These are phyloP conservation scores for Chromobotia macracanthus DNA, from an alignment of 2,797 vertebrate species.

Conservation along the genomic window DNA sequence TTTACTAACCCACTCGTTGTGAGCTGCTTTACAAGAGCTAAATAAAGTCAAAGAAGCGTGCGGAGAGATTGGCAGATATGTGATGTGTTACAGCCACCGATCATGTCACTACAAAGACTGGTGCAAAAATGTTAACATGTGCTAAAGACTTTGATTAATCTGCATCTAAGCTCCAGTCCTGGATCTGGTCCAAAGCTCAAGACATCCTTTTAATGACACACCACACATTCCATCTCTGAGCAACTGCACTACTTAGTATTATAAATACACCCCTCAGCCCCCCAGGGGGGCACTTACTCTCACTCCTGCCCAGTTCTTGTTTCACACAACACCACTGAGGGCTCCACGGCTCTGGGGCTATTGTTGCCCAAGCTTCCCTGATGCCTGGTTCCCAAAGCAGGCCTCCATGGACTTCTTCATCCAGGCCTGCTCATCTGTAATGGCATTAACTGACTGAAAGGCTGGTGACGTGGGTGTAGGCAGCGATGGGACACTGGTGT, in stretches of 20 bases:
- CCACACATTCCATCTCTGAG: slow-evolving; percentile 42
- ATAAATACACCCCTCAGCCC: slow-evolving; percentile 47
- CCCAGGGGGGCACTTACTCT: slow-evolving; percentile 66
- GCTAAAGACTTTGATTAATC: slow-evolving; percentile 38
- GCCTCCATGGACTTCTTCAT: slow-evolving; percentile 46
- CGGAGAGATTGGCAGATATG: neutral
- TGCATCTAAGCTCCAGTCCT: slow-evolving; percentile 8
- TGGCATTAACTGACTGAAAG: slow-evolving; percentile 57
- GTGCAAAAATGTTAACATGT: slow-evolving; percentile 15
- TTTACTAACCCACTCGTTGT: slow-evolving; percentile 15
- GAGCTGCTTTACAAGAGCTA: slow-evolving; percentile 26
- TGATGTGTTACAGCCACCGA: slow-evolving; percentile 7
- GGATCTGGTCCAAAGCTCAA: slow-evolving; percentile 34
- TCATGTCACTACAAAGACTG: slow-evolving; percentile 9
- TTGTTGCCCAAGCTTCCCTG: slow-evolving; percentile 48
- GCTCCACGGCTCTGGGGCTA: slow-evolving; percentile 35
- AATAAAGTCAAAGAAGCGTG: slow-evolving; percentile 28
- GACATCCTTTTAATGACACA: slow-evolving; percentile 32
- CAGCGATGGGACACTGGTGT: slow-evolving; percentile 58
- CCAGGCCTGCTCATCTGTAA: slow-evolving; percentile 56
- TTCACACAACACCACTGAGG: slow-evolving; percentile 55
- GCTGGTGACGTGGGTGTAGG: slow-evolving; percentile 44
- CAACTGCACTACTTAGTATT: slow-evolving; percentile 60
- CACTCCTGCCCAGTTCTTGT: slow-evolving; percentile 58
- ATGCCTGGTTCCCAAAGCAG: slow-evolving; percentile 28